Percentiles rank a stretch among this genome's conserved stretches.
Evolutionary conservation across 2,888 invertebrate genomes (phyloP).

Genomic region (Melieria crassipennis): DNA sequence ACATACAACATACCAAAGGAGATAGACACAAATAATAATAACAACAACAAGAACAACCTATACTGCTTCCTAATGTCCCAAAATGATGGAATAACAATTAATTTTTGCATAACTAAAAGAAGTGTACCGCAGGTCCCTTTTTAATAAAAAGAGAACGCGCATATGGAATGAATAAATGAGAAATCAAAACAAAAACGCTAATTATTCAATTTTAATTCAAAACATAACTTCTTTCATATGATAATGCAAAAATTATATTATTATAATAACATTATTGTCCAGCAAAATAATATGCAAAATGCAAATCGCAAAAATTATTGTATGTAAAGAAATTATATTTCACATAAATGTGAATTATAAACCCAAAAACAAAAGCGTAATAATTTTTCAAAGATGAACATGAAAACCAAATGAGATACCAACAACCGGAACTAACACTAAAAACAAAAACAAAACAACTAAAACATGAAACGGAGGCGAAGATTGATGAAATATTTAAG

Average conservation of each 20-base stretch:
- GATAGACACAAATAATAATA: conserved; percentile 21
- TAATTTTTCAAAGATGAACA: conserved; percentile 38
- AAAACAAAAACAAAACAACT: conserved; percentile 48
- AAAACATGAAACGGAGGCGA: conserved; percentile 56
- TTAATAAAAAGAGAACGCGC: conserved; percentile 14
- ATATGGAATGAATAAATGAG: conserved; percentile 2
- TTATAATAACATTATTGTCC: conserved; percentile 40
- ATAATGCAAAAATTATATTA: conserved; percentile 39
- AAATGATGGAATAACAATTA: conserved; percentile 22
- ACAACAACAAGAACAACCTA: conserved; percentile 22
- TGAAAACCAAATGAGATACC: conserved; percentile 39
- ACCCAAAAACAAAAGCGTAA: conserved; percentile 46
- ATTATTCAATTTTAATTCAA: conserved; percentile 40
- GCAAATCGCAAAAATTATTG: conserved; percentile 28
- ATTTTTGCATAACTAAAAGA: conserved; percentile 38
- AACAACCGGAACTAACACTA: conserved; percentile 24
- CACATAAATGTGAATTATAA: conserved; percentile 42
- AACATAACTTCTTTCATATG: conserved; percentile 39
- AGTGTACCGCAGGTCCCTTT: conserved; percentile 23
- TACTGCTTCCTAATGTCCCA: conserved; percentile 31
- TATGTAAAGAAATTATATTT: conserved; percentile 34
- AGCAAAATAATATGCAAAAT: conserved; percentile 30
- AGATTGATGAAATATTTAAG: conserved; percentile 64
- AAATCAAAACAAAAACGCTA: conserved; percentile 34
- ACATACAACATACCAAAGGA: conserved; percentile 31